Percentiles rank a stretch among this genome's conserved stretches.
Evolutionary conservation across 2,113 vertebrate species (phyloP).

Genomic region (Jaculus jaculus): DNA sequence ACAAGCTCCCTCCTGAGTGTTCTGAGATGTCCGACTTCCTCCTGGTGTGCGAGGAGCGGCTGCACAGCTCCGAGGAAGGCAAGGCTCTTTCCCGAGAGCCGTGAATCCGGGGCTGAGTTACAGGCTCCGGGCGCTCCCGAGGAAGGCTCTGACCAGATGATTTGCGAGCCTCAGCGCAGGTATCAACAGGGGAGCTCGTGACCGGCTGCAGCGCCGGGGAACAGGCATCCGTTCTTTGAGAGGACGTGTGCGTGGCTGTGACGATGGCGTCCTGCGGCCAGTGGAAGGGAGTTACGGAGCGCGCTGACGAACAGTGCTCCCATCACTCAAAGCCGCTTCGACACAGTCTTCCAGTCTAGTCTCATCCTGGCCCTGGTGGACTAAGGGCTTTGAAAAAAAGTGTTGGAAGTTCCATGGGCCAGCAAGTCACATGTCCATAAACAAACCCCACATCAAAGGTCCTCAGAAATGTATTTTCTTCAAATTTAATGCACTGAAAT

Average conservation of each 20-base stretch:
- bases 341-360: conserved; percentile 77
- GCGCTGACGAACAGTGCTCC: conserved; percentile 71
- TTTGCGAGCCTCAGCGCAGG: conserved; percentile 76
- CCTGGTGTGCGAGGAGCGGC: conserved; percentile 77
- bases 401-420: conserved; percentile 56
- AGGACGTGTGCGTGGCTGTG: conserved; percentile 52
- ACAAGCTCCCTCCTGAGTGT: conserved; percentile 80
- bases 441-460: conserved; percentile 55
- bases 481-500: not conserved
- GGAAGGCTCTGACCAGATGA: conserved; percentile 76
- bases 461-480: conserved; percentile 47
- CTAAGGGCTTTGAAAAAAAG: conserved; percentile 53
- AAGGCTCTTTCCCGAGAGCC: conserved; percentile 70
- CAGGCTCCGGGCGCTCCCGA: conserved; percentile 80
- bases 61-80: conserved; percentile 60
- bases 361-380: conserved; percentile 49
- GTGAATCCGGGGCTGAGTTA: conserved; percentile 78
- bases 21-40: conserved; percentile 79
- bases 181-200: conserved; percentile 74
- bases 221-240: conserved; percentile 64
- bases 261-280: conserved; percentile 75
- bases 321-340: conserved; percentile 79
- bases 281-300: conserved; percentile 78
- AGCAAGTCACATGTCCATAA: conserved; percentile 63
- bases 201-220: conserved; percentile 49